Evolutionary conservation across 1,140 invertebrate genomes (phyloP).

Genomic region (Teleopsis dalmanni): DNA sequence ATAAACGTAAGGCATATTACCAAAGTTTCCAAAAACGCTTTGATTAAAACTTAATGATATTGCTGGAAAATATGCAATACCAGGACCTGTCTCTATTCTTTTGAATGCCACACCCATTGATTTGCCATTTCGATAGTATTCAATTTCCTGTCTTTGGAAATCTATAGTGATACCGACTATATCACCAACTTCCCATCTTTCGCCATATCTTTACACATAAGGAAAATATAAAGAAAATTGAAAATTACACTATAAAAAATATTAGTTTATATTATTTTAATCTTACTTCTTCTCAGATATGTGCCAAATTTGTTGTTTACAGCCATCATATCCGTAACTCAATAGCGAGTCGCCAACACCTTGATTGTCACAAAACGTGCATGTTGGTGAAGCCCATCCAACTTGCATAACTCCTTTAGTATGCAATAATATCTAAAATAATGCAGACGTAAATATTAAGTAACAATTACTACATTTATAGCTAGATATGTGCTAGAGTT

Average conservation of each 20-base stretch:
- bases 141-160: constrained; percentile 58
- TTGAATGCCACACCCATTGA: constrained; percentile 67
- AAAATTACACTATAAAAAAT: background rate
- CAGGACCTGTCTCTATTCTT: constrained; percentile 59
- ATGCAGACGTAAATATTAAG: too few relatives aligned
- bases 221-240: background rate
- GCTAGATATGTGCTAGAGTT: too few relatives aligned
- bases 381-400: constrained; percentile 68
- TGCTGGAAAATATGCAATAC: constrained; percentile 70
- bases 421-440: constrained; percentile 54
- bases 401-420: constrained; percentile 84
- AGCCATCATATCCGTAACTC: constrained; percentile 79
- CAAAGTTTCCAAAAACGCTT: constrained; percentile 73
- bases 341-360: constrained; percentile 74
- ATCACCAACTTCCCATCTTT: constrained; percentile 72
- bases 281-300: constrained; percentile 57
- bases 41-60: constrained; percentile 69
- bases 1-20: constrained; percentile 61
- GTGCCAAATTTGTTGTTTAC: constrained; percentile 74
- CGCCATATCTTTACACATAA: constrained; percentile 54
- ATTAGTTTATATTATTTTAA: too few relatives aligned
- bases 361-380: constrained; percentile 69
- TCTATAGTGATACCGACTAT: constrained; percentile 74
- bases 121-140: constrained; percentile 67
- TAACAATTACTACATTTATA: too few relatives aligned